Percentiles rank a stretch among this genome's conserved stretches.
Conservation (phyloP, 2,888 invertebrate genomes). For the Hirtodrosophila trivittata region DNA sequence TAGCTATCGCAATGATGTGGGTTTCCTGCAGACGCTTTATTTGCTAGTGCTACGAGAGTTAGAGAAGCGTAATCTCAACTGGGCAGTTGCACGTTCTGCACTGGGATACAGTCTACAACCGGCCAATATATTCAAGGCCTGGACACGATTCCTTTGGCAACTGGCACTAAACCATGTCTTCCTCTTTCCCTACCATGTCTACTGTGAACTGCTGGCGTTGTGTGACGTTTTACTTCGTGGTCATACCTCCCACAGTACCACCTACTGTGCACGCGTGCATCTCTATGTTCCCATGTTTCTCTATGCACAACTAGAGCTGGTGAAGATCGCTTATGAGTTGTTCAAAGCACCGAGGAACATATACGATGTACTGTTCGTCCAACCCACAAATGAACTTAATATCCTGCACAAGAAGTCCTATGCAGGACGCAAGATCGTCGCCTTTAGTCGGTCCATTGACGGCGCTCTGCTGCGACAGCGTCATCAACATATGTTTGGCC, state of each 20-base stretch:
- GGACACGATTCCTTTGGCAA: constrained; percentile 81
- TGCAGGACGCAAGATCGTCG: constrained; percentile 82
- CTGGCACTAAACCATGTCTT: constrained; percentile 72
- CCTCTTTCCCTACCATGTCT: constrained; percentile 76
- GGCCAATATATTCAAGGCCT: constrained; percentile 80
- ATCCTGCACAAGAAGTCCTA: constrained; percentile 82
- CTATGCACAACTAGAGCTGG: constrained; percentile 80
- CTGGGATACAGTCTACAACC: constrained; percentile 84
- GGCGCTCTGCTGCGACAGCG: constrained; percentile 79
- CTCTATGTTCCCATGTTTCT: constrained; percentile 80
- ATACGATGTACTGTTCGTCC: constrained; percentile 81
- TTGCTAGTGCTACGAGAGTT: constrained; percentile 83
- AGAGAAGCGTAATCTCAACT: constrained; percentile 77
- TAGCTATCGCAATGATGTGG: constrained; percentile 43
- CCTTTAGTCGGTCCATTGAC: constrained; percentile 82
- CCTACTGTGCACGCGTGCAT: constrained; percentile 76
- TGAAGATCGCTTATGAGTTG: constrained; percentile 80
- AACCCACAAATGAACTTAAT: constrained; percentile 79
- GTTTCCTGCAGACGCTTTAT: constrained; percentile 55
- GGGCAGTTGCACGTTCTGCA: constrained; percentile 83
- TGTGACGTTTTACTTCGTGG: constrained; percentile 79
- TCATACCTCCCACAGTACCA: constrained; percentile 68
- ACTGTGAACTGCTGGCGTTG: constrained; percentile 76
- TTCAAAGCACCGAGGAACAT: constrained; percentile 82
- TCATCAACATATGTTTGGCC: constrained; percentile 64